Conservation (phyloP, 2,797 vertebrate genomes). For the Hippopotamyrus pictus region DNA sequence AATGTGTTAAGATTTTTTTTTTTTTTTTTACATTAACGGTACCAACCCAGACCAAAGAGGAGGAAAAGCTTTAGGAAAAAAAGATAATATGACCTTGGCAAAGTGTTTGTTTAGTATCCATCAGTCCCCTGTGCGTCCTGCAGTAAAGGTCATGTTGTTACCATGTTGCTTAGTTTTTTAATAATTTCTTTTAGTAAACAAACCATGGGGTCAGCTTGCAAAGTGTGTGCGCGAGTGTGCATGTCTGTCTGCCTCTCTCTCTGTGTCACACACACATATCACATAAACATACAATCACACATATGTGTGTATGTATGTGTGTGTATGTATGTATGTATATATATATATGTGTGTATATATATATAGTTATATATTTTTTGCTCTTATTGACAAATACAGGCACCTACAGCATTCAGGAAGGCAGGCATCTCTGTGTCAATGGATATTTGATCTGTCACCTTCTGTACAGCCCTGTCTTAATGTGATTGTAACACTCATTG, state of each 20-base stretch:
- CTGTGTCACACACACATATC: no score
- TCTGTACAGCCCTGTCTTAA: neutral
- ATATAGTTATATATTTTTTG: neutral
- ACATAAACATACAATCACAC: neutral
- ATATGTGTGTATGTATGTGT: neutral
- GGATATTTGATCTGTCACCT: neutral
- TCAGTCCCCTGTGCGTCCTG: neutral
- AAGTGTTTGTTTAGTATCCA: neutral
- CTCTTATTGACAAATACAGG: neutral
- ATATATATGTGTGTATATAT: neutral
- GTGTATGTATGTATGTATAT: neutral
- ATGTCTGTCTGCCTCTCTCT: no score
- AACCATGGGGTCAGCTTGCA: neutral
- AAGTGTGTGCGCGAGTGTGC: neutral
- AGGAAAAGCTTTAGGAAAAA: neutral
- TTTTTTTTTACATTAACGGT: neutral
- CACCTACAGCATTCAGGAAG: neutral
- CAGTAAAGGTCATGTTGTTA: neutral
- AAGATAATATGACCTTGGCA: neutral
- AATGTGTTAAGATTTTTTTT: neutral
- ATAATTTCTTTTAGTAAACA: neutral
- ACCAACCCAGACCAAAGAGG: neutral
- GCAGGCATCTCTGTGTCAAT: neutral
- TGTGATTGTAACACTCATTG: neutral
- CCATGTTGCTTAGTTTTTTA: neutral